Percentiles rank a stretch among this genome's conserved stretches.
These are phyloP conservation scores for Onychostruthus taczanowskii DNA, from an alignment of 2,113 vertebrate genomes.

Conservation along the genomic window DNA sequence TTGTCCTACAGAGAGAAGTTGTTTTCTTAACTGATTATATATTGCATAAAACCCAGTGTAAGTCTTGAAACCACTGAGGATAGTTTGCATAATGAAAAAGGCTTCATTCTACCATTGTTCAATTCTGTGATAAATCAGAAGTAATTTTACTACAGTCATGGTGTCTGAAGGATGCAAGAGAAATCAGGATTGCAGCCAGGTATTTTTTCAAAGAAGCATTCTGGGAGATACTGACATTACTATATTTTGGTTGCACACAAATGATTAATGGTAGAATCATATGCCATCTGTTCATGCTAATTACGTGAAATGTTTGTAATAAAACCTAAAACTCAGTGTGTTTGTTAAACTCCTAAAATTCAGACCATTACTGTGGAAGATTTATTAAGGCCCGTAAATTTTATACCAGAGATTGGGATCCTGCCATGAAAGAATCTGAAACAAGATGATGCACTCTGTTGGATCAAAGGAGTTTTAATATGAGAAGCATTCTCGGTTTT, in stretches of 20 bases:
- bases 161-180: neutral
- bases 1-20: conserved; percentile 15
- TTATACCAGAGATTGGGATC: neutral
- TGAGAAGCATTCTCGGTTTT: neutral
- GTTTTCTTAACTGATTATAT: conserved; percentile 18
- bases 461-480: neutral
- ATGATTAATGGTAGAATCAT: conserved; percentile 57
- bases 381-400: conserved; percentile 22
- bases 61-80: conserved; percentile 3
- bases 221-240: neutral
- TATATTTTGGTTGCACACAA: conserved; percentile 33
- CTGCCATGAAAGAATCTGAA: neutral
- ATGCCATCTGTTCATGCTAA: conserved; percentile 55
- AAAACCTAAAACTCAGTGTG: neutral
- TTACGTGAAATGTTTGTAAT: conserved; percentile 48
- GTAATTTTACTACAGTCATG: neutral
- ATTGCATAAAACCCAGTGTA: neutral
- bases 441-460: neutral
- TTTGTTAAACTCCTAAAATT: conserved; percentile 39
- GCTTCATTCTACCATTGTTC: conserved; percentile 14
- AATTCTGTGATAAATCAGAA: conserved; percentile 28
- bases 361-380: neutral
- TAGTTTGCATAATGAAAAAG: conserved; percentile 13
- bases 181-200: conserved; percentile 8
- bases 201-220: conserved; percentile 16